Conservation (phyloP, 2,888 invertebrate genomes). For the Ryuthela nishihirai region DNA sequence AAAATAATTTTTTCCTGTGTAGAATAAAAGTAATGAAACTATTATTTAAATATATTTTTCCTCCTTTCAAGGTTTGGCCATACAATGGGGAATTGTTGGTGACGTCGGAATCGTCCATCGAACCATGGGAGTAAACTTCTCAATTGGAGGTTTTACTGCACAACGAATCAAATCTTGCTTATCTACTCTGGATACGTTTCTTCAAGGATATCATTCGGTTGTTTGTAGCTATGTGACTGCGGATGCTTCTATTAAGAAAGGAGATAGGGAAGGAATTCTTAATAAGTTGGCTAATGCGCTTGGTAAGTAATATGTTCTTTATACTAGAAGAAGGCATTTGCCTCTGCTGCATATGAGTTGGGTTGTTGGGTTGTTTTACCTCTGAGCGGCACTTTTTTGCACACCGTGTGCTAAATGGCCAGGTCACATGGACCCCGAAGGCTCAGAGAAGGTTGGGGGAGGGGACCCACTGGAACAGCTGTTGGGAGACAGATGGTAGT, state of each 20-base stretch:
- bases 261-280: background rate
- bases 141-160: constrained; percentile 68
- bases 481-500: too few relatives aligned
- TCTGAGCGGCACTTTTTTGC: too few relatives aligned
- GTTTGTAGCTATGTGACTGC: constrained; percentile 17
- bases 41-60: background rate
- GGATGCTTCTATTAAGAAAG: constrained; percentile 54
- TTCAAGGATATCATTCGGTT: constrained; percentile 57
- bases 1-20: too few relatives aligned
- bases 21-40: too few relatives aligned
- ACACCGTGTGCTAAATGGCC: too few relatives aligned
- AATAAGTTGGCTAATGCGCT: constrained; percentile 78
- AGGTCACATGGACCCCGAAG: too few relatives aligned
- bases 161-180: constrained; percentile 36
- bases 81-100: constrained; percentile 98
- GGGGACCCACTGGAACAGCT: too few relatives aligned
- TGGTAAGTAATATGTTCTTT: constrained; percentile 59
- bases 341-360: too few relatives aligned
- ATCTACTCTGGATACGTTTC: constrained; percentile 77
- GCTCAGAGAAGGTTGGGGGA: too few relatives aligned
- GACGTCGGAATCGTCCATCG: constrained; percentile 92
- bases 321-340: too few relatives aligned
- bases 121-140: constrained; percentile 82
- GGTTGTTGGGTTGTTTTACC: too few relatives aligned
- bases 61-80: constrained; percentile 63